These are phyloP conservation scores for Microctenopoma steveboyesi DNA, from an alignment of 2,797 vertebrate species.

Conservation along the genomic window DNA sequence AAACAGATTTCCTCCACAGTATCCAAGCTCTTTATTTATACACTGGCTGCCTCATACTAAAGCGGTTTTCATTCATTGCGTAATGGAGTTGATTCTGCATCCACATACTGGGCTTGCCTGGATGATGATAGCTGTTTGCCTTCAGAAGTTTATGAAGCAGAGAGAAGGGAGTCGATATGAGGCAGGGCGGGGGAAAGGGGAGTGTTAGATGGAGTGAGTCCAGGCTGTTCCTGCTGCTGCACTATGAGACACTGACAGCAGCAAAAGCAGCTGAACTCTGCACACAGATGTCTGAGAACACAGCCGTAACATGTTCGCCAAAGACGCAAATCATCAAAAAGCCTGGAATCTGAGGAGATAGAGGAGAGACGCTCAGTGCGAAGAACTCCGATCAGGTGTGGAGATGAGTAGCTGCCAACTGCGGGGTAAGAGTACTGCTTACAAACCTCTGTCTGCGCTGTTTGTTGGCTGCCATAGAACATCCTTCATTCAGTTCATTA, in stretches of 20 bases:
- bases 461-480: conserved; percentile 4
- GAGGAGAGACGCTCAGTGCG: conserved; percentile 16
- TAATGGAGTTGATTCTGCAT: conserved; percentile 27
- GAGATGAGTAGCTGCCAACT: conserved; percentile 51
- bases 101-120: conserved; percentile 22
- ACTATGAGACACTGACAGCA: conserved; percentile 39
- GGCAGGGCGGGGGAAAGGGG: conserved; percentile 17
- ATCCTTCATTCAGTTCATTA: neutral
- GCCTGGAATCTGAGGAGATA: conserved; percentile 35
- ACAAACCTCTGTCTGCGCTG: neutral
- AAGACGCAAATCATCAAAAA: conserved; percentile 1
- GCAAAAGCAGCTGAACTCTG: conserved; percentile 45
- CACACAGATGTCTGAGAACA: conserved; percentile 36
- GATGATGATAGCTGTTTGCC: conserved; percentile 41
- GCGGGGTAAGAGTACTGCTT: conserved; percentile 59
- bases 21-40: conserved; percentile 16
- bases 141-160: conserved; percentile 44
- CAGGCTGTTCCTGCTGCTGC: conserved; percentile 62
- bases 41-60: neutral
- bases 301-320: conserved; percentile 45
- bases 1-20: neutral
- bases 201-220: conserved; percentile 69
- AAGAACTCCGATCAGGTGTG: conserved; percentile 20
- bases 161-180: conserved; percentile 62
- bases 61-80: conserved; percentile 41